Percentiles rank a stretch among this genome's conserved stretches.
Evolutionary conservation across 2,113 vertebrate genomes (phyloP).

Genomic region (Mormoops blainvillei): DNA sequence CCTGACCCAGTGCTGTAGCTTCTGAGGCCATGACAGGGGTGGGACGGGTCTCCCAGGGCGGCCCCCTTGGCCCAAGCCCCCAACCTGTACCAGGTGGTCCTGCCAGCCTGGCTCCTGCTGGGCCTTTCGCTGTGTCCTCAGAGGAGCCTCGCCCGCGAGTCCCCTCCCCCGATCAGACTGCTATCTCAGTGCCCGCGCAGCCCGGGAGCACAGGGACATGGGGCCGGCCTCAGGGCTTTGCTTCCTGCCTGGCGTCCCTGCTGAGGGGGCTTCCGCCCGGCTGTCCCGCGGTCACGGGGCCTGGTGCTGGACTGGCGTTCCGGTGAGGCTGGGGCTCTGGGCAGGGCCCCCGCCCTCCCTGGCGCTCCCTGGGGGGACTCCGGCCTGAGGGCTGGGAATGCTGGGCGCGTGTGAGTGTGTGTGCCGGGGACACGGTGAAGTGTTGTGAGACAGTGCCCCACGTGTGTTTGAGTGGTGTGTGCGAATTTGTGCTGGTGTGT

Average conservation of each 20-base stretch:
- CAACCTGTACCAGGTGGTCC: background rate
- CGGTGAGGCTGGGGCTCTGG: background rate
- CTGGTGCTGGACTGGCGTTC: background rate
- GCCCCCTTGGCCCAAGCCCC: background rate
- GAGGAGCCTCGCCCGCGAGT: background rate
- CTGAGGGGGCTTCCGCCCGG: background rate
- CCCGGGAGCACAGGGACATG: rapidly evolving
- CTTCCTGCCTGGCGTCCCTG: background rate
- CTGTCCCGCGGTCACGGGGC: background rate
- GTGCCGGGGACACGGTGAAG: no score
- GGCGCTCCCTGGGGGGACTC: no score
- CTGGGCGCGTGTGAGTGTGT: background rate
- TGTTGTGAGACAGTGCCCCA: background rate
- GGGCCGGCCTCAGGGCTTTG: background rate
- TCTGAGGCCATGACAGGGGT: no score
- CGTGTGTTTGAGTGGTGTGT: background rate
- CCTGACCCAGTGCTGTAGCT: background rate
- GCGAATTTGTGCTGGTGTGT: background rate
- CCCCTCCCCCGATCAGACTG: background rate
- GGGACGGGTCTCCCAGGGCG: background rate
- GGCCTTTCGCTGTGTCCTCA: background rate
- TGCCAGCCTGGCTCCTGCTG: background rate
- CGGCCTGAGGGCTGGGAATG: background rate
- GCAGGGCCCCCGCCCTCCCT: background rate
- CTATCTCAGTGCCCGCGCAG: background rate